Conservation (phyloP, 2,113 vertebrate species). For the Acrocephalus arundinaceus region DNA sequence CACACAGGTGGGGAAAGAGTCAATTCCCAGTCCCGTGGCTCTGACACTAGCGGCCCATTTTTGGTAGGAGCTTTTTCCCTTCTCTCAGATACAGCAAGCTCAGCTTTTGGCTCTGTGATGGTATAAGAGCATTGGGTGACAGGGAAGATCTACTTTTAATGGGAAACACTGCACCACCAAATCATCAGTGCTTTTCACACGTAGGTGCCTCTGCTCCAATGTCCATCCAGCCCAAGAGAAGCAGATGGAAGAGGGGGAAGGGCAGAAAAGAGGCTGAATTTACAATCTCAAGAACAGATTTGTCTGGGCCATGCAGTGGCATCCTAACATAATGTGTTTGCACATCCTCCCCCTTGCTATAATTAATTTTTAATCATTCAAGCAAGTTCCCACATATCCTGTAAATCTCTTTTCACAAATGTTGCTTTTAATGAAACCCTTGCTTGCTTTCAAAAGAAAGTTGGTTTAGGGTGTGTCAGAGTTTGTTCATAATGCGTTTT, state of each 20-base stretch:
- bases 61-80: neutral
- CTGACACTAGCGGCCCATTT: neutral
- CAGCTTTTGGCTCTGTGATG: neutral
- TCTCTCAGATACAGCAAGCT: neutral
- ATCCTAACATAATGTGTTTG: neutral
- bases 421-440: conserved; percentile 60
- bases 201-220: neutral
- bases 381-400: conserved; percentile 64
- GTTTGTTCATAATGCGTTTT: conserved; percentile 47
- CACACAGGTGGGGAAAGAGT: too few relatives aligned
- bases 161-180: neutral
- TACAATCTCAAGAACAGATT: neutral
- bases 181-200: neutral
- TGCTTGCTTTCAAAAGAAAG: conserved; percentile 52
- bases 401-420: conserved; percentile 52
- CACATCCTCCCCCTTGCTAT: conserved; percentile 31
- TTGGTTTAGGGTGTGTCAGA: conserved; percentile 61
- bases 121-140: too few relatives aligned
- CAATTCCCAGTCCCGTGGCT: accelerated
- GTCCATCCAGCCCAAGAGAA: neutral
- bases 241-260: neutral
- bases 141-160: neutral
- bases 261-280: neutral
- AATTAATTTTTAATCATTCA: conserved; percentile 65
- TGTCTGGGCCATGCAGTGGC: neutral